A percentile compares a stretch with the other conserved stretches of the same genome.
These are phyloP conservation scores for Choloepus hoffmanni DNA, from an alignment of 2,113 vertebrate genomes.

Conservation along the genomic window DNA sequence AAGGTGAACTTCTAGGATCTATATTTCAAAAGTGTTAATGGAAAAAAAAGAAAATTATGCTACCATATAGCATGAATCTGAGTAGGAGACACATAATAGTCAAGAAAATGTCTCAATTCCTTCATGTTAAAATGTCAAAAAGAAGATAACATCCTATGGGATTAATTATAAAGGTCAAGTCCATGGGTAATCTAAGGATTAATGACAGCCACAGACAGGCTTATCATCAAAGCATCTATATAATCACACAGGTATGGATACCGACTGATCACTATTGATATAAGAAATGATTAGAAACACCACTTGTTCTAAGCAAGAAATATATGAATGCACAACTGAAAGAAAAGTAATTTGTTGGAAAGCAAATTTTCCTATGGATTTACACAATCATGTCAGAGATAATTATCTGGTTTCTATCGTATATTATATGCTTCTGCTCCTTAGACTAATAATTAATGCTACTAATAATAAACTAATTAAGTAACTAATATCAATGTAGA, in stretches of 20 bases:
- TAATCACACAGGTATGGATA: not conserved
- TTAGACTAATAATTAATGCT: not conserved
- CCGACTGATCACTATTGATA: not conserved
- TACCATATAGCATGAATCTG: not conserved
- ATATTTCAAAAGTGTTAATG: not conserved
- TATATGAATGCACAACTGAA: not conserved
- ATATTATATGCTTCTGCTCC: not conserved
- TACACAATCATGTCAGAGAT: not conserved
- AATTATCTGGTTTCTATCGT: not conserved
- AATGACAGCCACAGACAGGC: not conserved
- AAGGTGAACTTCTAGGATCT: not conserved
- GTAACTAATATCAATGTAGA: not conserved
- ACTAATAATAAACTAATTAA: not conserved
- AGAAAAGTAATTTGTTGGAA: not conserved
- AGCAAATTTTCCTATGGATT: not conserved
- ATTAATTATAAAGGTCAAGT: not conserved
- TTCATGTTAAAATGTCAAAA: not conserved
- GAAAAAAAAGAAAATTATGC: not conserved
- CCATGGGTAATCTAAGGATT: not conserved
- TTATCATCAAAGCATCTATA: not conserved
- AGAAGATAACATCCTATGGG: not conserved
- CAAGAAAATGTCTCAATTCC: not conserved
- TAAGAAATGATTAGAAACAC: slow-evolving; percentile 10
- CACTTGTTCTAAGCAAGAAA: not conserved
- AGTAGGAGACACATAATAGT: not conserved